A percentile compares a stretch with the other conserved stretches of the same genome.
These are phyloP conservation scores for Tenualosa ilisha DNA, from an alignment of 2,797 vertebrate species.

Conservation along the genomic window DNA sequence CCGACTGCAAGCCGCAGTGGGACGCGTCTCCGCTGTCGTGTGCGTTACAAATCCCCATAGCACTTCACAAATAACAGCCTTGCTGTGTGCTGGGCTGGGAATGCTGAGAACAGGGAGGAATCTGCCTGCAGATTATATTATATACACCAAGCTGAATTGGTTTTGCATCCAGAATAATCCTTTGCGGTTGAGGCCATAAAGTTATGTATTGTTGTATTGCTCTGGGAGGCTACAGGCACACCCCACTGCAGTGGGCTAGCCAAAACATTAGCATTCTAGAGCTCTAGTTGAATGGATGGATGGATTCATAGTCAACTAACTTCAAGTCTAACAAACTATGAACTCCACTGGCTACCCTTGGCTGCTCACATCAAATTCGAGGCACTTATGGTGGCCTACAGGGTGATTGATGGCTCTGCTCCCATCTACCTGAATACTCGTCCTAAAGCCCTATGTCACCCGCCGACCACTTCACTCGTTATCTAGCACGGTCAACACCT, in stretches of 20 bases:
- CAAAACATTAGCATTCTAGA: slow-evolving; percentile 10
- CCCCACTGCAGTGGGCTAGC: neutral
- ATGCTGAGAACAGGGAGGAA: neutral
- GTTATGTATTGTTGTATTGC: neutral
- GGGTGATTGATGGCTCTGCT: no score
- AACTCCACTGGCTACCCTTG: no score
- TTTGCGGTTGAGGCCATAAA: neutral
- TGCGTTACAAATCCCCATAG: neutral
- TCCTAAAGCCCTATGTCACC: no score
- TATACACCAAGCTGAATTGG: neutral
- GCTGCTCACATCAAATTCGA: no score
- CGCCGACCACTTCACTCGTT: no score
- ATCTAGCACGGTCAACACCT: no score
- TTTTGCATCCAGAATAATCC: neutral
- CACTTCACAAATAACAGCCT: neutral
- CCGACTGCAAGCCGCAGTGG: neutral
- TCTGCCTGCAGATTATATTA: neutral
- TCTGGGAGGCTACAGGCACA: neutral
- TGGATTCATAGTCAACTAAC: no score
- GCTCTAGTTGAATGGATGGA: neutral
- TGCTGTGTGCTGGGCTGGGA: neutral
- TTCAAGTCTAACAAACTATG: no score
- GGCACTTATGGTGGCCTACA: no score
- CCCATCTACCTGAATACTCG: no score
- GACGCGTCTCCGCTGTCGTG: neutral